A percentile compares a stretch with the other conserved stretches of the same genome.
These are phyloP conservation scores for Polydrusus pterygomalis DNA, from an alignment of 2,888 invertebrate species.

Conservation along the genomic window DNA sequence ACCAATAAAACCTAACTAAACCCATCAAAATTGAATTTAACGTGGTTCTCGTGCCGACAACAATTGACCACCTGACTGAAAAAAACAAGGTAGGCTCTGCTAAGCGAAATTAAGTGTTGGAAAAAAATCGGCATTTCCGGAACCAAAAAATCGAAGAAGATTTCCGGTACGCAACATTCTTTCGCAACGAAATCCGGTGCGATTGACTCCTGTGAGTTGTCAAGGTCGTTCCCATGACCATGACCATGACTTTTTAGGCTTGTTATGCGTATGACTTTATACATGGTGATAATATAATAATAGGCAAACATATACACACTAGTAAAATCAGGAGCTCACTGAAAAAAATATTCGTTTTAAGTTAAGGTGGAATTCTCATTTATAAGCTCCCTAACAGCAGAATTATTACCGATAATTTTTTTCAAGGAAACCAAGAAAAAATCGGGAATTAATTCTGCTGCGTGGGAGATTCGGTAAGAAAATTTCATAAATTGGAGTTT, in stretches of 20 bases:
- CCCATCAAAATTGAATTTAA: slow-evolving; percentile 25
- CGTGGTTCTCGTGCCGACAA: slow-evolving; percentile 15
- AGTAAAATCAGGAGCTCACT: too few relatives aligned
- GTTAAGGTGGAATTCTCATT: too few relatives aligned
- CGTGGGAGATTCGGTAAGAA: too few relatives aligned
- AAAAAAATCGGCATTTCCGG: slow-evolving; percentile 34
- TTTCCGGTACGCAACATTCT: slow-evolving; percentile 46
- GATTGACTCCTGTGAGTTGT: slow-evolving; percentile 6
- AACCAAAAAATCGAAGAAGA: slow-evolving; percentile 31
- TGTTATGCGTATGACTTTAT: slow-evolving; percentile 25
- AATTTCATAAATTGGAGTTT: too few relatives aligned
- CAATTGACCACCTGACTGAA: slow-evolving; percentile 15
- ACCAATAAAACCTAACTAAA: slow-evolving; percentile 23
- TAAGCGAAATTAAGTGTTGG: slow-evolving; percentile 14
- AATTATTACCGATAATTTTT: too few relatives aligned
- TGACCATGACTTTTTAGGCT: slow-evolving; percentile 33
- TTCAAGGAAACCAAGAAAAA: too few relatives aligned
- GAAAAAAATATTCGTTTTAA: too few relatives aligned
- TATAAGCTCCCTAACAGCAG: too few relatives aligned
- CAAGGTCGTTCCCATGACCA: slow-evolving; percentile 44
- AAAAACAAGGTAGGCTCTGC: slow-evolving; percentile 10
- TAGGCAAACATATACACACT: neutral
- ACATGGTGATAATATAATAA: slow-evolving; percentile 27
- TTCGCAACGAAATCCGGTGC: slow-evolving; percentile 32
- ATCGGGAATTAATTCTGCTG: too few relatives aligned